These are phyloP conservation scores for Microcebus tavaratra DNA, from an alignment of 2,113 vertebrate genomes.

Conservation along the genomic window DNA sequence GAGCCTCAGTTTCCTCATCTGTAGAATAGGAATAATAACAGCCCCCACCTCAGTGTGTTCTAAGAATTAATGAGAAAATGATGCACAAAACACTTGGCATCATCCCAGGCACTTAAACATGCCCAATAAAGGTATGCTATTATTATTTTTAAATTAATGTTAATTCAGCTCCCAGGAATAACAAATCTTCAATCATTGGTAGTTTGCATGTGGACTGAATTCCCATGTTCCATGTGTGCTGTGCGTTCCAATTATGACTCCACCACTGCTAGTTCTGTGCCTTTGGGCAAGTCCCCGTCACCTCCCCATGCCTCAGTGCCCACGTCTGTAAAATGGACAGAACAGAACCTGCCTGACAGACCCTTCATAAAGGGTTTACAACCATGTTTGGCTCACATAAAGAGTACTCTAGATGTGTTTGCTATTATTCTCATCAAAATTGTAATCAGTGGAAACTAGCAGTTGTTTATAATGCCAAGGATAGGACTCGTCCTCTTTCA, in stretches of 20 bases:
- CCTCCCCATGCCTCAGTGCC: not conserved
- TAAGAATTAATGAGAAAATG: not conserved
- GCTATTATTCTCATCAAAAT: not conserved
- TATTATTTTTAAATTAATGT: not conserved
- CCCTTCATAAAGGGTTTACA: not conserved
- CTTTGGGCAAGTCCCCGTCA: not conserved
- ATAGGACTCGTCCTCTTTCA: not conserved
- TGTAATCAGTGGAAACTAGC: not conserved
- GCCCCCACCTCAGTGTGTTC: not conserved
- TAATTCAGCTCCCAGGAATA: not conserved
- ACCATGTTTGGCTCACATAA: not conserved
- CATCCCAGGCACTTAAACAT: not conserved
- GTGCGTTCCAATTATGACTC: rapidly evolving
- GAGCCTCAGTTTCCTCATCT: not conserved
- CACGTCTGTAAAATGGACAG: not conserved
- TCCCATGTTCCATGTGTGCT: rapidly evolving
- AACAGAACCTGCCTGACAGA: not conserved
- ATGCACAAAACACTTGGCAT: not conserved
- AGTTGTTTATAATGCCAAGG: rapidly evolving
- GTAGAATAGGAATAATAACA: not conserved
- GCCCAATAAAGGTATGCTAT: not conserved
- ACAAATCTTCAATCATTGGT: not conserved
- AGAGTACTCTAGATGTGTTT: not conserved
- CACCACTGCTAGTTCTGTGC: not conserved
- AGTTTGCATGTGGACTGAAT: not conserved